Evolutionary conservation across 2,797 vertebrate species (phyloP), one percentile per base, ranked within the genome.

Genomic region (Acridotheres tristis): DNA sequence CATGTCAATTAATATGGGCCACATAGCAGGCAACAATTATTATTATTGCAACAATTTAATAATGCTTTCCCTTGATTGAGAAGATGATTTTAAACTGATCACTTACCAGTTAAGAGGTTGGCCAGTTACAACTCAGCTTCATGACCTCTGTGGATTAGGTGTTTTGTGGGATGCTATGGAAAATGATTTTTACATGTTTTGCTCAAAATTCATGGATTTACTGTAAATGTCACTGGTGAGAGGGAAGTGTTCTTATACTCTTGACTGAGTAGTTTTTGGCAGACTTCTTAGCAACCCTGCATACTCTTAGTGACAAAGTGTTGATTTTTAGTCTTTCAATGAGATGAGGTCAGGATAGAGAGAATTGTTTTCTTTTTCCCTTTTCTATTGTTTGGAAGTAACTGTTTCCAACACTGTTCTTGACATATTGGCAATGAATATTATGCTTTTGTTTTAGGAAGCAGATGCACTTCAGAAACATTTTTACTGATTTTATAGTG

Each of bases 381-480:
- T 67, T 88, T 84, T 75, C 40, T 84, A 19, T 94, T 94, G 73
- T 94, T 96, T 77, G 38, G 65, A 88, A 91, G 76, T 7, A 66
- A 40, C 6, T 51, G 45, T 47, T 93, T 81, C 83, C 62, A 90
- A 43, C 34, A 17, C 25, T 65, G 61, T 29, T 86, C 47, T 57
- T 81, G 74, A 87, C 74, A 90, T 62, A 66, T 20, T 91, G 59
- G 15, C 80, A 90, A 19, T 58, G 73, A 71, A 72, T n/a, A 72
- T 45, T 65, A 50, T 0, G 2, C 7, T 61, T 88, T 88, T 88
- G 79, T 69, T 91, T 94, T 80, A 48, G 65, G 40, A 77, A 50
- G 54, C 57, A 78, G 90, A 88, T 84, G 57, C 34, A 88, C 34
- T 80, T 86, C 59, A 69, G n/a, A 81, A 89, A 79, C 8, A 15